These are phyloP conservation scores for Blastobasis lacticolella DNA, from an alignment of 2,888 invertebrate species.

Conservation along the genomic window DNA sequence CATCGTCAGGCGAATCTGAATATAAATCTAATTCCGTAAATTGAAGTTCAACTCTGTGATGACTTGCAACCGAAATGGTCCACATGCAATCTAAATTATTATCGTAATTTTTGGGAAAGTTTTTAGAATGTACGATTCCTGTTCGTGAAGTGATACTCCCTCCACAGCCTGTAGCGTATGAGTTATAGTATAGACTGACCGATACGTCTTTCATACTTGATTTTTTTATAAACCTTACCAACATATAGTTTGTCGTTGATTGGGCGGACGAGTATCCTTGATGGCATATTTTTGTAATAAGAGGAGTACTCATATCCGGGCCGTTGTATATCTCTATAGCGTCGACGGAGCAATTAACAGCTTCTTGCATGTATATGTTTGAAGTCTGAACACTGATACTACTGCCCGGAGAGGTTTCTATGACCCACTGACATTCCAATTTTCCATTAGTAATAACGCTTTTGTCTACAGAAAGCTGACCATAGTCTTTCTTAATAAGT, in stretches of 20 bases:
- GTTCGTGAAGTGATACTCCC: conserved; percentile 75
- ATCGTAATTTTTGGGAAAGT: conserved; percentile 89
- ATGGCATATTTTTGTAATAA: conserved; percentile 77
- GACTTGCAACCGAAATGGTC: conserved; percentile 78
- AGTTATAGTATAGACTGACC: conserved; percentile 71
- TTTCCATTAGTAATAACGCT: conserved; percentile 73
- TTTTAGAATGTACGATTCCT: conserved; percentile 84
- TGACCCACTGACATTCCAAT: conserved; percentile 84
- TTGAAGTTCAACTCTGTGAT: conserved; percentile 80
- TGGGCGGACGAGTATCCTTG: conserved; percentile 55
- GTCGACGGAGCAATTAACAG: conserved; percentile 76
- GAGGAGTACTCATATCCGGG: conserved; percentile 69
- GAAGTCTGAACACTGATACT: conserved; percentile 78
- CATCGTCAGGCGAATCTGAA: not conserved
- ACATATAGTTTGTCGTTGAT: conserved; percentile 80
- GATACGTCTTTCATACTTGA: conserved; percentile 72
- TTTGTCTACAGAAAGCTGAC: conserved; percentile 77
- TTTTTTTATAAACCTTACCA: conserved; percentile 79
- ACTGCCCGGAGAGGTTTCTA: conserved; percentile 78
- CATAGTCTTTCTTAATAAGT: conserved; percentile 68
- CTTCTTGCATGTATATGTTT: conserved; percentile 76
- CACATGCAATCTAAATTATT: conserved; percentile 84
- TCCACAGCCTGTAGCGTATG: conserved; percentile 78
- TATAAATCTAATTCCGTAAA: conserved; percentile 80
- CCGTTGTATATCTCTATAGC: conserved; percentile 80